phyloP scores from a whole-genome alignment of 2,797 vertebrate genomes.

The Microctenopoma stevenorrisi region DNA sequence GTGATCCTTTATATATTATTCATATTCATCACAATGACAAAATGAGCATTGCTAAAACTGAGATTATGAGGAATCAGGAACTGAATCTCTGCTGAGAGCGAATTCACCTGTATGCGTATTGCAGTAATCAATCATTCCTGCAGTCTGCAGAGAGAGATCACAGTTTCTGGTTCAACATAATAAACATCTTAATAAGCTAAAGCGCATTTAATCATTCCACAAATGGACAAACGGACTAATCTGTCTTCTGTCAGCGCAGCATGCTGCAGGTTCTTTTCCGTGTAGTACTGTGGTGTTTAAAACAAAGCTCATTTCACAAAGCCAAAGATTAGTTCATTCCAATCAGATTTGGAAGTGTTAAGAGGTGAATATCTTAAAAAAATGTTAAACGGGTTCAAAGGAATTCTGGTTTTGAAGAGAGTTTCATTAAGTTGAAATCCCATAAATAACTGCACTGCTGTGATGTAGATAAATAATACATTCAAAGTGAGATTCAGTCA shows the following conservation, averaged over 20 bases:
- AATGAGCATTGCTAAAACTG: constrained; percentile 4
- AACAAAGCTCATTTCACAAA: neutral
- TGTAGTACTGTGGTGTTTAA: neutral
- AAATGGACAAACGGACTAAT: neutral
- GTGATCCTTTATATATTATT: neutral
- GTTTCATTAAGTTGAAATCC: neutral
- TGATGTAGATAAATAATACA: neutral
- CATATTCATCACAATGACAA: neutral
- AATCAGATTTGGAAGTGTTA: too few species aligned
- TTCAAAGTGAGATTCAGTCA: constrained; percentile 14
- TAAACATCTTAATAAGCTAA: constrained; percentile 4
- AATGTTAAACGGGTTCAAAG: constrained; percentile 2
- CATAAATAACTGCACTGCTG: neutral
- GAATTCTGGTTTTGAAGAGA: neutral
- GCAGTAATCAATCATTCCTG: too few species aligned
- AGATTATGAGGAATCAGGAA: neutral
- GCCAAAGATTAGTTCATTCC: neutral
- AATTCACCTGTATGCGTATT: neutral
- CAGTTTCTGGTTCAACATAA: neutral
- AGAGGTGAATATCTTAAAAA: neutral
- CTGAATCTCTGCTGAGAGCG: neutral
- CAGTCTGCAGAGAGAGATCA: constrained; percentile 6
- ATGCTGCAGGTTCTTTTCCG: constrained; percentile 1
- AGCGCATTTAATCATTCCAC: constrained; percentile 19
- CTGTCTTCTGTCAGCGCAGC: neutral